phyloP scores from a whole-genome alignment of 53 echinoderm and acorn worm species.

The Antedon mediterranea region DNA sequence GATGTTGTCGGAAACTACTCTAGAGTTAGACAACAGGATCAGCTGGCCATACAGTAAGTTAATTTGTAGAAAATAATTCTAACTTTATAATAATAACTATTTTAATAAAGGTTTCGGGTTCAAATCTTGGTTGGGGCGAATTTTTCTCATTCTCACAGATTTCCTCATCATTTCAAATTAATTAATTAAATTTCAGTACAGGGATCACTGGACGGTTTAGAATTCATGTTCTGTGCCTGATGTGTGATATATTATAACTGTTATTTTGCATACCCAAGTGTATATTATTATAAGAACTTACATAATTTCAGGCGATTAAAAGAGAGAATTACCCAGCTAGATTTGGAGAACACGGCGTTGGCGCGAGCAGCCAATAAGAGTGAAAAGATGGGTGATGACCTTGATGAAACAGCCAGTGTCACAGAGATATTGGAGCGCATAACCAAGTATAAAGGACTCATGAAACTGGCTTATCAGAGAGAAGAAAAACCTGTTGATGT shows the following conservation, averaged over 20 bases:
- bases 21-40: constrained; percentile 74
- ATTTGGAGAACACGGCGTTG: constrained; percentile 92
- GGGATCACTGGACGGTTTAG: too few relatives aligned
- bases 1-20: constrained; percentile 77
- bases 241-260: too few relatives aligned
- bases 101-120: too few relatives aligned
- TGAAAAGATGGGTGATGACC: constrained; percentile 20
- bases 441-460: constrained; percentile 60
- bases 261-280: too few relatives aligned
- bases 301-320: constrained; percentile 46
- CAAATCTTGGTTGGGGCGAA: too few relatives aligned
- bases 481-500: constrained; percentile 92
- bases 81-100: too few relatives aligned
- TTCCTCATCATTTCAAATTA: too few relatives aligned
- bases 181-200: too few relatives aligned
- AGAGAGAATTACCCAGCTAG: constrained; percentile 75
- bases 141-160: too few relatives aligned
- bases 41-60: constrained; percentile 73
- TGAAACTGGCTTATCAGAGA: constrained; percentile 72
- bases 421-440: constrained; percentile 64
- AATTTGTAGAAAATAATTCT: too few relatives aligned
- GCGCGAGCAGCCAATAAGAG: constrained; percentile 68
- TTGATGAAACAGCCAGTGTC: constrained; percentile 22
- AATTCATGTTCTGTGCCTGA: too few relatives aligned
- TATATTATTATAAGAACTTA: too few relatives aligned